A percentile compares a stretch with the other conserved stretches of the same genome.
Conservation (phyloP, 2,113 vertebrate species). For the Spermophilus dauricus region DNA sequence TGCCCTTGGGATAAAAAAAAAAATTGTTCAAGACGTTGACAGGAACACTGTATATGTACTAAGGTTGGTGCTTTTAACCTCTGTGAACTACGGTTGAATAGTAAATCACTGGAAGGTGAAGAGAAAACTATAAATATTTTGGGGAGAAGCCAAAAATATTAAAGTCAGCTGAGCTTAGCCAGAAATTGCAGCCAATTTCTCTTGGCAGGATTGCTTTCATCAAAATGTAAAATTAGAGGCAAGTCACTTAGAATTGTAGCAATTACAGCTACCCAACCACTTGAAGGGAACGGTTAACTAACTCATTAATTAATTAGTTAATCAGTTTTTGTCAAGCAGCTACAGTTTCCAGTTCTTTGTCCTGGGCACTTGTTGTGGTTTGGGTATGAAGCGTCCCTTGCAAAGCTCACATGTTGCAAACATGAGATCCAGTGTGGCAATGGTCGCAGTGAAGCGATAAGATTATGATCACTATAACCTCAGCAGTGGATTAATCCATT, state of each 20-base stretch:
- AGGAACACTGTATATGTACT: background rate
- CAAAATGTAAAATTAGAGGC: slow-evolving; percentile 53
- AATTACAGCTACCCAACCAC: background rate
- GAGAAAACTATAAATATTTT: slow-evolving; percentile 73
- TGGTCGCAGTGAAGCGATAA: no score
- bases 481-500: no score
- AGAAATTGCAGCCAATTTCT: slow-evolving; percentile 61
- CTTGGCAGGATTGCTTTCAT: slow-evolving; percentile 56
- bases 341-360: background rate
- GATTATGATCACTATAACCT: no score
- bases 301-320: slow-evolving; percentile 45
- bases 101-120: slow-evolving; percentile 64
- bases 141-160: slow-evolving; percentile 69
- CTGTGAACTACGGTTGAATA: slow-evolving; percentile 43
- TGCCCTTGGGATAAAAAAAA: slow-evolving; percentile 46
- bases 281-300: slow-evolving; percentile 33
- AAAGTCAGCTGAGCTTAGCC: slow-evolving; percentile 65
- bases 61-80: slow-evolving; percentile 60
- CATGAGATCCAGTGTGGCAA: no score
- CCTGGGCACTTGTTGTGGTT: background rate
- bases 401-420: no score
- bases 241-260: slow-evolving; percentile 46
- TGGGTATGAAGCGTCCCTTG: no score
- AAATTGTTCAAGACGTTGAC: background rate
- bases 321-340: slow-evolving; percentile 15